Evolutionary conservation across 2,888 invertebrate genomes (phyloP).

Genomic region (Eurois occulta): DNA sequence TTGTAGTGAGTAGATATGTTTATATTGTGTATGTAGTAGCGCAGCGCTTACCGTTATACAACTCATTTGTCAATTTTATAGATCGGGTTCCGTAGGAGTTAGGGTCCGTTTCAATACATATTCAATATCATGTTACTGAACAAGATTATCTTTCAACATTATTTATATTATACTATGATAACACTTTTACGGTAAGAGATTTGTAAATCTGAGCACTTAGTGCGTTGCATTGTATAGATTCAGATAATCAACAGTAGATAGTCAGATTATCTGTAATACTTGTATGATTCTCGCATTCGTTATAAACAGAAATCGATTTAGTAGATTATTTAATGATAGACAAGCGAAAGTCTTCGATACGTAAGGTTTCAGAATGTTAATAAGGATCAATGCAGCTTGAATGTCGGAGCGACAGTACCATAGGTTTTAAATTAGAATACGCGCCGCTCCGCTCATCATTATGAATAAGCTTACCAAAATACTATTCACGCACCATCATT

Average conservation of each 20-base stretch:
- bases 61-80: conserved; percentile 67
- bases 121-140: conserved; percentile 41
- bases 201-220: conserved; percentile 31
- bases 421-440: conserved; percentile 33
- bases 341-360: conserved; percentile 18
- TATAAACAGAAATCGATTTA: conserved; percentile 26
- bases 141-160: conserved; percentile 42
- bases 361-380: conserved; percentile 29
- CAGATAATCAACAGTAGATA: conserved; percentile 33
- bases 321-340: conserved; percentile 29
- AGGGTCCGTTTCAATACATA: conserved; percentile 52
- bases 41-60: conserved; percentile 69
- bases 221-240: conserved; percentile 34
- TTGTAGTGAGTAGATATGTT: conserved; percentile 72
- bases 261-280: conserved; percentile 25
- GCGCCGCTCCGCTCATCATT: conserved; percentile 28
- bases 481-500: conserved; percentile 29
- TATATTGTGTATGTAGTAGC: conserved; percentile 65
- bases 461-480: conserved; percentile 25
- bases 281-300: conserved; percentile 8
- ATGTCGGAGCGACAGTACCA: background rate
- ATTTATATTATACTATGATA: conserved; percentile 26
- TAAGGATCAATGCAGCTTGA: conserved; percentile 21
- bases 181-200: conserved; percentile 13
- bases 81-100: conserved; percentile 63